These are phyloP conservation scores for Molorchus minor DNA, from an alignment of 2,888 invertebrate genomes.

Conservation along the genomic window DNA sequence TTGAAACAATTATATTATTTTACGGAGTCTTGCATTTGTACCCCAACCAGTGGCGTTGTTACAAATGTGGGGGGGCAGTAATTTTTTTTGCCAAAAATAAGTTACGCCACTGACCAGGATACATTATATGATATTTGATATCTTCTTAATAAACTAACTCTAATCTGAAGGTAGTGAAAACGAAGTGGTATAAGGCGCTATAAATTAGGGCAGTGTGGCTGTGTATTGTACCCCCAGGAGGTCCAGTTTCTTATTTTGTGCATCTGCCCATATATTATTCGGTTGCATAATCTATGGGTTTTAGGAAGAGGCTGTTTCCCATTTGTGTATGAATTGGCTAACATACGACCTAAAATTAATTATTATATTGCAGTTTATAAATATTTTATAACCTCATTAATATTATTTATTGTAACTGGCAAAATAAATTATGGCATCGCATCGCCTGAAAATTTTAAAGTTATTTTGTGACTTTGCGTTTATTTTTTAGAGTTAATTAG, in stretches of 20 bases:
- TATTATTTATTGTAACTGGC: too few relatives aligned
- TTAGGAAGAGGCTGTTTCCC: slow-evolving; percentile 49
- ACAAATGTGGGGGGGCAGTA: too few relatives aligned
- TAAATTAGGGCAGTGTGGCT: slow-evolving; percentile 50
- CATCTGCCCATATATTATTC: slow-evolving; percentile 55
- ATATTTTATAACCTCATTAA: slow-evolving; percentile 42
- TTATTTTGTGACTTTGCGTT: too few relatives aligned
- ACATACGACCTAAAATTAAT: slow-evolving; percentile 57
- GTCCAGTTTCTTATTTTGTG: slow-evolving; percentile 54
- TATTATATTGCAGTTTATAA: slow-evolving; percentile 51
- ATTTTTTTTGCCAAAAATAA: too few relatives aligned
- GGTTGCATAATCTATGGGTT: slow-evolving; percentile 48
- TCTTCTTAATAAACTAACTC: background rate
- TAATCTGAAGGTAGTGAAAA: slow-evolving; percentile 45
- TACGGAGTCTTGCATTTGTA: too few relatives aligned
- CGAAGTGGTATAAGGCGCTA: slow-evolving; percentile 51
- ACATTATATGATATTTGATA: too few relatives aligned
- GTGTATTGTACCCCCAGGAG: slow-evolving; percentile 47
- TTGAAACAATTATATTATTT: too few relatives aligned
- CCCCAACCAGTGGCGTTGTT: too few relatives aligned
- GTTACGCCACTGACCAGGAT: too few relatives aligned
- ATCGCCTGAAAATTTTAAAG: too few relatives aligned
- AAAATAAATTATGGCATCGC: too few relatives aligned
- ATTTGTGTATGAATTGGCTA: slow-evolving; percentile 56
- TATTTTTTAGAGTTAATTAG: slow-evolving; percentile 9